Conservation (phyloP, 2,113 vertebrate species). For the Alosa alosa region DNA sequence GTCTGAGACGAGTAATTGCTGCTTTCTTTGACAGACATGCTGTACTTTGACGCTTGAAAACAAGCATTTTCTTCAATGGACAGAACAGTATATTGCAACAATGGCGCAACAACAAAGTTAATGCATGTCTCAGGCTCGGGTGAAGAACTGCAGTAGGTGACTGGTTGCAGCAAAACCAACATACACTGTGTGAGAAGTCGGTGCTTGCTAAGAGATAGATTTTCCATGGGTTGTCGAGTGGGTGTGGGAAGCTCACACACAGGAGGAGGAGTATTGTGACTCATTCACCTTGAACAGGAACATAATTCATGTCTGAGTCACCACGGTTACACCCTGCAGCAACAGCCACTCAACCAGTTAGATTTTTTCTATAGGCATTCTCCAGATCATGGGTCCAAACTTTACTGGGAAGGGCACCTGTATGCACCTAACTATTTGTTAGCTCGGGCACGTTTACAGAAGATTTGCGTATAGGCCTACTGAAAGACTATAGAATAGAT, state of each 20-base stretch:
- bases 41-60: background rate
- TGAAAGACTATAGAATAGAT: too few species aligned
- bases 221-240: background rate
- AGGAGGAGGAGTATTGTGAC: constrained; percentile 43
- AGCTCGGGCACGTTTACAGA: background rate
- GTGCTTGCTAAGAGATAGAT: background rate
- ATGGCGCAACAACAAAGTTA: background rate
- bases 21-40: background rate
- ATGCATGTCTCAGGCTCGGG: background rate
- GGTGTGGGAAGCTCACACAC: background rate
- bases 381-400: background rate
- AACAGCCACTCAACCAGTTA: constrained; percentile 66
- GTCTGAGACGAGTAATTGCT: background rate
- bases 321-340: constrained; percentile 57
- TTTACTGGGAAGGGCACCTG: background rate
- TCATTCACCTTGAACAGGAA: constrained; percentile 74
- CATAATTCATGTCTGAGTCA: constrained; percentile 74
- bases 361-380: background rate
- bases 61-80: background rate
- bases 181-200: background rate
- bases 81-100: background rate
- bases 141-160: background rate
- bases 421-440: too few species aligned
- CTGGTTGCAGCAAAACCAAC: background rate
- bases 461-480: background rate